phyloP scores from a whole-genome alignment of 2,113 vertebrate genomes.

The Ageneiosus marmoratus region DNA sequence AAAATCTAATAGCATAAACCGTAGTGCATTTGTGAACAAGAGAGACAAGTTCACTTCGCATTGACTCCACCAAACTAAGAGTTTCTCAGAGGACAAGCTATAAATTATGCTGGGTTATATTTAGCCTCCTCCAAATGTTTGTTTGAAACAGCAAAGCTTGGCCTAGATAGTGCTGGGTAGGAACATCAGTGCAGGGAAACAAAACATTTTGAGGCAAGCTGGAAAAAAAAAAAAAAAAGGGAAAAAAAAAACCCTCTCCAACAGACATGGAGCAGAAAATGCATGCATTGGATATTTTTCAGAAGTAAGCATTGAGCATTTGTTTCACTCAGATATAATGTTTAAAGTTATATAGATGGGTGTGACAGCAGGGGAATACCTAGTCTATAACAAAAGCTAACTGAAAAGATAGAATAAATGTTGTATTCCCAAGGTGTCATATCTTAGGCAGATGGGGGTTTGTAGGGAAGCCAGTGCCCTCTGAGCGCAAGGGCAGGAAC shows the following conservation, averaged over 20 bases:
- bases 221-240: background rate
- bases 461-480: no score
- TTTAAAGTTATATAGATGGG: constrained; percentile 22
- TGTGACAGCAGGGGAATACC: background rate
- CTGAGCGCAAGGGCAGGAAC: no score
- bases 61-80: constrained; percentile 43
- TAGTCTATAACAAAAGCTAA: constrained; percentile 1
- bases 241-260: background rate
- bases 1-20: background rate
- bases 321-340: background rate
- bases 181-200: constrained; percentile 43
- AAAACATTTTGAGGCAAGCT: constrained; percentile 38
- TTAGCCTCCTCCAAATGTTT: constrained; percentile 51
- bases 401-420: constrained; percentile 28
- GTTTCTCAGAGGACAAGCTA: constrained; percentile 50
- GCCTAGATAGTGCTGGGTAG: constrained; percentile 46
- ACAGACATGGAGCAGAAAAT: constrained; percentile 14
- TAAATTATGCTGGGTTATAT: constrained; percentile 53
- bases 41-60: constrained; percentile 37
- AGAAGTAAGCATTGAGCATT: background rate
- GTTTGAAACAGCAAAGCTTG: constrained; percentile 51
- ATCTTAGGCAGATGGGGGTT: no score
- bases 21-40: constrained; percentile 15
- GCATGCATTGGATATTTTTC: background rate
- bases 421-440: constrained; percentile 27